phyloP scores from a whole-genome alignment of 2,797 vertebrate species.

The Buceros bicornis region DNA sequence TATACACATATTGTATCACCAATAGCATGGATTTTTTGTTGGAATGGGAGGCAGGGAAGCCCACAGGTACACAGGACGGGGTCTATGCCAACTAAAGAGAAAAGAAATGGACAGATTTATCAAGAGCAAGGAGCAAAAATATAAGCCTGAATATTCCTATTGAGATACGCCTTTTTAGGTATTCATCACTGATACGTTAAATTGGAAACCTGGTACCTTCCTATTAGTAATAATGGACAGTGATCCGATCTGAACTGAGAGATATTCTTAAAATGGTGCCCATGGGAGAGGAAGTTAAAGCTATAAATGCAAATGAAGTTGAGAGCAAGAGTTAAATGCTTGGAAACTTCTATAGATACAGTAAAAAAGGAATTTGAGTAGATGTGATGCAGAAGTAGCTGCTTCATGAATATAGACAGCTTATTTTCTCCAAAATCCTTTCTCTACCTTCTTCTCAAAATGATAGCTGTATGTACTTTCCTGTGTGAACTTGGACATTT shows the following conservation, averaged over 20 bases:
- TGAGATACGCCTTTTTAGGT: neutral
- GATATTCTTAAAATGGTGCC: neutral
- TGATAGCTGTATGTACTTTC: neutral
- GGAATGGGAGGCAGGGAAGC: neutral
- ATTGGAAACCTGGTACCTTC: neutral
- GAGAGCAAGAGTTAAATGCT: neutral
- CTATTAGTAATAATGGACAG: neutral
- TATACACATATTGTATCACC: neutral
- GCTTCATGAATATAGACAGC: slow-evolving; percentile 45
- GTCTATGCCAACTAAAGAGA: neutral
- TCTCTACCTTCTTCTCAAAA: slow-evolving; percentile 8
- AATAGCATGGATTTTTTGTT: neutral
- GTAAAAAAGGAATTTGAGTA: neutral
- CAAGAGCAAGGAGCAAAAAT: neutral
- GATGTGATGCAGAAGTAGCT: neutral
- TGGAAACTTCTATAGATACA: neutral
- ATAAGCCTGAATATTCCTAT: neutral
- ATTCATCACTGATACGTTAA: neutral
- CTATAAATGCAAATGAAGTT: neutral
- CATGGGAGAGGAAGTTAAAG: neutral
- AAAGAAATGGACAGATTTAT: neutral
- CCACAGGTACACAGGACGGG: neutral
- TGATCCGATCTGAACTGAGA: neutral
- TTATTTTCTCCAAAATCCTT: slow-evolving; percentile 14
- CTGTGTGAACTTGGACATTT: neutral